Percentiles rank a stretch among this genome's conserved stretches.
Conservation (phyloP, 2,797 vertebrate genomes). For the Gambelia wislizenii region DNA sequence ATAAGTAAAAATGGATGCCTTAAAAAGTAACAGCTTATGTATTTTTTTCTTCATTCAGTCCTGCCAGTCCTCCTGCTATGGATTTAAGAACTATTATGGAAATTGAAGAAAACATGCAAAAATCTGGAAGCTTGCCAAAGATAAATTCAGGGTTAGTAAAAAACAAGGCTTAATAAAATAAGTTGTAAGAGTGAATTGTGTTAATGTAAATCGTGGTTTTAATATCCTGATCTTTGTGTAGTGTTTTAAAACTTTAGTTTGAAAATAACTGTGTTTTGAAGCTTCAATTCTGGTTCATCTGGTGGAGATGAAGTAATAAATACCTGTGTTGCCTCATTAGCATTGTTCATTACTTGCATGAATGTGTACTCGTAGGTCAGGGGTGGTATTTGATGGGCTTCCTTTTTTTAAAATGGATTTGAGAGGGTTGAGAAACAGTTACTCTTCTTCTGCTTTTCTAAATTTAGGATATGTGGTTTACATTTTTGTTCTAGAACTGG, state of each 20-base stretch:
- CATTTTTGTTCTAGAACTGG: neutral
- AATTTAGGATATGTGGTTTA: neutral
- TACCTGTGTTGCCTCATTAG: neutral
- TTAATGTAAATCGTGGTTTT: neutral
- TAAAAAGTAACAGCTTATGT: constrained; percentile 60
- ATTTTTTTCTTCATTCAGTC: constrained; percentile 68
- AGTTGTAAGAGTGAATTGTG: neutral
- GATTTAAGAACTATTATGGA: constrained; percentile 98
- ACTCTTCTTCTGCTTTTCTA: neutral
- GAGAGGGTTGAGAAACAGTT: neutral
- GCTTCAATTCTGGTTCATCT: neutral
- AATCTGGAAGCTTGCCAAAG: constrained; percentile 87
- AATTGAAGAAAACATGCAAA: constrained; percentile 90
- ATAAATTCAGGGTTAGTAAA: constrained; percentile 82
- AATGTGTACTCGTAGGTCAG: neutral
- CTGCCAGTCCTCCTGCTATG: constrained; percentile 86
- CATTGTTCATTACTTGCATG: neutral
- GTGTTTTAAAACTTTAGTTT: neutral
- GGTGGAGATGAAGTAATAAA: neutral
- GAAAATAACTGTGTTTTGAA: neutral
- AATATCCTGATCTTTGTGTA: neutral
- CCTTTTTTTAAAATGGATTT: neutral
- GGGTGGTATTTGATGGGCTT: neutral
- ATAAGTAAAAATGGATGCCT: constrained; percentile 63
- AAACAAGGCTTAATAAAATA: constrained; percentile 60